These are phyloP conservation scores for Agrotis puta DNA, from an alignment of 2,888 invertebrate genomes.

Conservation along the genomic window DNA sequence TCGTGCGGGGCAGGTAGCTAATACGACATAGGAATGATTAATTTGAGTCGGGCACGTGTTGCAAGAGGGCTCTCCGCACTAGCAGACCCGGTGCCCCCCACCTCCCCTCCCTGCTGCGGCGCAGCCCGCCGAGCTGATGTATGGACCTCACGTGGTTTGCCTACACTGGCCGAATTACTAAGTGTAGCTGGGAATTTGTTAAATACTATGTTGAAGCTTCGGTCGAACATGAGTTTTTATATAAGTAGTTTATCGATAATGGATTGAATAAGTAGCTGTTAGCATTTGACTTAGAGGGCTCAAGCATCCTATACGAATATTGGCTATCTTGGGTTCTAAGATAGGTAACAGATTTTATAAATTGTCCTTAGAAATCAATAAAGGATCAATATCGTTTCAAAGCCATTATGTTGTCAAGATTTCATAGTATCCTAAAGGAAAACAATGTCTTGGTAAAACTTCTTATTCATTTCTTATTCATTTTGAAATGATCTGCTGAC, in stretches of 20 bases:
- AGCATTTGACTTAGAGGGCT: background rate
- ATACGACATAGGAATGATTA: slow-evolving; percentile 69
- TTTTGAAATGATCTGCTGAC: too few species aligned
- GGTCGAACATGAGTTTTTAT: background rate
- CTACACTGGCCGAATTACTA: slow-evolving; percentile 38
- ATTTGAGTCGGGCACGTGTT: slow-evolving; percentile 63
- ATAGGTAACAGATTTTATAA: too few species aligned
- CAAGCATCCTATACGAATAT: too few species aligned
- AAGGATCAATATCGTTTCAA: too few species aligned
- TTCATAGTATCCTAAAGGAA: too few species aligned
- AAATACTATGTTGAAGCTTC: slow-evolving; percentile 33
- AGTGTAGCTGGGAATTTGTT: slow-evolving; percentile 32
- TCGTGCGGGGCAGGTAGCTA: slow-evolving; percentile 62
- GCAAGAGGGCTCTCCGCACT: slow-evolving; percentile 40
- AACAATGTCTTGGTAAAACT: too few species aligned
- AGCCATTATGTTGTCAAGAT: too few species aligned
- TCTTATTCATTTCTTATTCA: too few species aligned
- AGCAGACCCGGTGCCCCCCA: background rate
- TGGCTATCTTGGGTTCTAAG: too few species aligned
- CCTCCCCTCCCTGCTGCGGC: background rate
- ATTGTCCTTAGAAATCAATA: too few species aligned
- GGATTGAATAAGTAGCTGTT: background rate
- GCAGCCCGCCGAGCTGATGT: slow-evolving; percentile 51
- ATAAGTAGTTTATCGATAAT: too few species aligned
- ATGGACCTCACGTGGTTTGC: slow-evolving; percentile 59